Base-by-base conservation (phyloP, 2,888 invertebrate genomes). In the Mythimna pallens region DNA sequence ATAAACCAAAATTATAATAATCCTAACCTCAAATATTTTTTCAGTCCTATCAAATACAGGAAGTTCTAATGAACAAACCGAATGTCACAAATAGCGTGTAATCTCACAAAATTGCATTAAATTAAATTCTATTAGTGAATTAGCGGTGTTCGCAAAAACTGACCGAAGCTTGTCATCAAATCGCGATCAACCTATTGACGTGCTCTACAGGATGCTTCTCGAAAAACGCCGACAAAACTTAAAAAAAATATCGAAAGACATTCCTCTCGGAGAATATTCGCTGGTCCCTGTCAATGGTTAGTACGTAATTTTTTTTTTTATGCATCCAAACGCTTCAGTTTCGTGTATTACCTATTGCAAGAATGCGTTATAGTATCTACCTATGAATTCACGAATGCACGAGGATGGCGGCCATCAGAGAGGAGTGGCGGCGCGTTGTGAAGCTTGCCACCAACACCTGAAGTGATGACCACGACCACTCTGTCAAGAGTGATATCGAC, bases 41-140 rank as follows among this genome's bases (percentile, higher is more conserved):
- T 57, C 40, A 30, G 1, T 3, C 59, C 52, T 72, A 68, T 73
- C 34, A 77, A 87, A 89, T 82, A 90, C 93, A 93, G 94, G 94
- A 94, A 92, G 91, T 93, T 78, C 86, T 94, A 92, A 94, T 92
- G 91, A 91, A 91, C 84, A 86, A 89, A 89, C 86, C 74, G 76
- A 71, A 77, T 77, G 79, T 65, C 80, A 65, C 81, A 87, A 91
- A 89, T 89, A 76, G 83, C 86, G 82, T 89, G 73, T 87, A 86
- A 89, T 83, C 72, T n/a, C 57, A 72, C 86, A 80, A 89, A 91
- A 92, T 92, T 90, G 82, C 73, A 81, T 85, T 70, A 85, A 89
- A 95, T 94, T 93, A 92, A 89, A 94, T 92, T 92, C 90, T 94
- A 94, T 95, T 94, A 94, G 93, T 85, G 86, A 86, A 88, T 83